Evolutionary conservation across 2,797 vertebrate species (phyloP), one percentile per base, ranked within the genome.

Genomic region (Protonibea diacanthus): DNA sequence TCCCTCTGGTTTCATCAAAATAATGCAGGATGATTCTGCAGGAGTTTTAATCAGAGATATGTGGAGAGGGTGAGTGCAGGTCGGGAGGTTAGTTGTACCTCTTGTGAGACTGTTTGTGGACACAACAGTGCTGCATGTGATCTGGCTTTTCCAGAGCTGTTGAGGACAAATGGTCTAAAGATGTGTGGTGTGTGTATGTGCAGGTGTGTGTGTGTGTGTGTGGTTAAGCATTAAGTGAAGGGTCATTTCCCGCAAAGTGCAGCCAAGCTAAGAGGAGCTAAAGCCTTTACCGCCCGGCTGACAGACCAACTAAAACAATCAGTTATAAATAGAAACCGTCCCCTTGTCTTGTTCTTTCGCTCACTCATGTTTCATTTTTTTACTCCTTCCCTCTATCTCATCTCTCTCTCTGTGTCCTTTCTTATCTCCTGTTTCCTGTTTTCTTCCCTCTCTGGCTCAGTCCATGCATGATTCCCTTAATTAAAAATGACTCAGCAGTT

Each of bases 1-100:
- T 76, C 75, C 70, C 90, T 91, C 94, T 92, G 95, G 94, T 95
- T 95, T 84, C 47, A 76, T 76, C 44, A 80, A 75, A 81, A 61
- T 74, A 74, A 80, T 71, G 60, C 18, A 59, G 70, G 61, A 65
- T 33, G 74, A 55, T 27, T 70, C 48, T 60, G 44, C 52, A 59
- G 29, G 75, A 4, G 69, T 44, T 82, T 81, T n/a, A 62, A 61
- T 63, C 21, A 12, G 23, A 74, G 44, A 78, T 70, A 51, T 72
- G 55, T 15, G 56, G 56, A 40, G 12, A 17, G 25, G 55, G 11
- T 57, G 59, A 56, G 42, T 47, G 53, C 58, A 60, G 10, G 10
- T 5, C 15, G 17, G 25, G 33, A 49, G 21, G 27, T 59, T 38
- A 33, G 13, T n/a, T 61, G 29, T 8, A 1, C 48, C 18, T 57